These are phyloP conservation scores for Cephalophus harveyi DNA, from an alignment of 2,113 vertebrate species.

Conservation along the genomic window DNA sequence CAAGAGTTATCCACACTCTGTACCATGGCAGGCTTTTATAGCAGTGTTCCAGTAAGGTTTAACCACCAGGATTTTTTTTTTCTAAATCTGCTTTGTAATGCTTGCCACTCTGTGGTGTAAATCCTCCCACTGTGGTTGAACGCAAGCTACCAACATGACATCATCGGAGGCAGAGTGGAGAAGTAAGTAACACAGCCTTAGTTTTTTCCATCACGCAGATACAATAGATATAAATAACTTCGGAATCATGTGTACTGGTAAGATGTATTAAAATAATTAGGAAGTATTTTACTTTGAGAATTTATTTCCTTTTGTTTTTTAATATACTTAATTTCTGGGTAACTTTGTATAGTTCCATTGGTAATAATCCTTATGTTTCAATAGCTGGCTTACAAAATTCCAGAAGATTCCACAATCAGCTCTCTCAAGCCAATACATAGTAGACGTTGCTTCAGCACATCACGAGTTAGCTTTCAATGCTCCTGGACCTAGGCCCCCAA, in stretches of 20 bases:
- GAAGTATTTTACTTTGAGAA: background rate
- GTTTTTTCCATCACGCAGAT: background rate
- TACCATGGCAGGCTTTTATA: rapidly evolving
- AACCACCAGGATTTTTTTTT: background rate
- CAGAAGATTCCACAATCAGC: background rate
- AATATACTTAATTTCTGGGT: background rate
- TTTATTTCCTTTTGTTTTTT: background rate
- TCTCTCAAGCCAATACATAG: background rate
- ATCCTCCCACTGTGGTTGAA: background rate
- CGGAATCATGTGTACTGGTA: background rate
- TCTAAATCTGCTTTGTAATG: background rate
- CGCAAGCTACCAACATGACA: background rate
- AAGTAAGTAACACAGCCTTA: rapidly evolving
- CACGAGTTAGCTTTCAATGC: background rate
- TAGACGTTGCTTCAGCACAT: background rate
- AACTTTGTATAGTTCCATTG: slow-evolving; percentile 14
- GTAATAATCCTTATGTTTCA: background rate
- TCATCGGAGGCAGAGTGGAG: background rate
- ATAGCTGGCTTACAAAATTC: background rate
- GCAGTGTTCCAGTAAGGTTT: background rate
- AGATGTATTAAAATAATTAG: background rate
- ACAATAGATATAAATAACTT: background rate
- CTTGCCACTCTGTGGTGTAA: background rate
- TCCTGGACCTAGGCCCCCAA: background rate
- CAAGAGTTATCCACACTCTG: background rate